These are phyloP conservation scores for Tichodroma muraria DNA, from an alignment of 2,113 vertebrate genomes.

Conservation along the genomic window DNA sequence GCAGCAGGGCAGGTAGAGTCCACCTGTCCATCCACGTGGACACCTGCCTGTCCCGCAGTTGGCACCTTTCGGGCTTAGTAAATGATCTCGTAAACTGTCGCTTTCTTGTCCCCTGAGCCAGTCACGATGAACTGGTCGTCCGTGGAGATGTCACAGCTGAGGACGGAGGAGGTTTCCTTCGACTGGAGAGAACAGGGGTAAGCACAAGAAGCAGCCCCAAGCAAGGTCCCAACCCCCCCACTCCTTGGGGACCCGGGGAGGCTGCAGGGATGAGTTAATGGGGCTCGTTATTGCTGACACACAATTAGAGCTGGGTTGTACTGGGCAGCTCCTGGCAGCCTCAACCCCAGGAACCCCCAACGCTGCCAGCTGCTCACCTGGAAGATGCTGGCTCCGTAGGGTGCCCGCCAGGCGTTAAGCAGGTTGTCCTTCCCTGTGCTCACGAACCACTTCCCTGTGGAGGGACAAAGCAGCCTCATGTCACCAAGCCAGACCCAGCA, in stretches of 20 bases:
- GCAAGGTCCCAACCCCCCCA: accelerated
- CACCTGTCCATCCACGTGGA: background rate
- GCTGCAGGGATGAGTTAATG: background rate
- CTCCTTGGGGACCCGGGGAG: accelerated
- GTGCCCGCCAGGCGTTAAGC: conserved; percentile 78
- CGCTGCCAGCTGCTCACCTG: conserved; percentile 66
- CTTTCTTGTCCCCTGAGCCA: conserved; percentile 96
- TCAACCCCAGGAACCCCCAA: accelerated
- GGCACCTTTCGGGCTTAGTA: conserved; percentile 73
- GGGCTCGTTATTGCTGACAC: accelerated
- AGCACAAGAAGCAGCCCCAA: background rate
- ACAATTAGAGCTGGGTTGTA: background rate
- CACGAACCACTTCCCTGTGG: conserved; percentile 84
- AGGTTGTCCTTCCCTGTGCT: conserved; percentile 84
- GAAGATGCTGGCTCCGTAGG: conserved; percentile 77
- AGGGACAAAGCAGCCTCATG: background rate
- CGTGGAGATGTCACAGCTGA: conserved; percentile 95
- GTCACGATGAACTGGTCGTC: conserved; percentile 98
- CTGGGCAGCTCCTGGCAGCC: background rate
- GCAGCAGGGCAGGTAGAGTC: background rate
- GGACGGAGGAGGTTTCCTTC: conserved; percentile 93
- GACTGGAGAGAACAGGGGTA: conserved; percentile 68
- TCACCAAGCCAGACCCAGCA: background rate
- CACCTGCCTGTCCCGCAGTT: background rate
- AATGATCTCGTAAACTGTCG: conserved; percentile 96